A percentile compares a stretch with the other conserved stretches of the same genome.
phyloP scores from a whole-genome alignment of 2,888 invertebrate species.

The Halictus quadricinctus region DNA sequence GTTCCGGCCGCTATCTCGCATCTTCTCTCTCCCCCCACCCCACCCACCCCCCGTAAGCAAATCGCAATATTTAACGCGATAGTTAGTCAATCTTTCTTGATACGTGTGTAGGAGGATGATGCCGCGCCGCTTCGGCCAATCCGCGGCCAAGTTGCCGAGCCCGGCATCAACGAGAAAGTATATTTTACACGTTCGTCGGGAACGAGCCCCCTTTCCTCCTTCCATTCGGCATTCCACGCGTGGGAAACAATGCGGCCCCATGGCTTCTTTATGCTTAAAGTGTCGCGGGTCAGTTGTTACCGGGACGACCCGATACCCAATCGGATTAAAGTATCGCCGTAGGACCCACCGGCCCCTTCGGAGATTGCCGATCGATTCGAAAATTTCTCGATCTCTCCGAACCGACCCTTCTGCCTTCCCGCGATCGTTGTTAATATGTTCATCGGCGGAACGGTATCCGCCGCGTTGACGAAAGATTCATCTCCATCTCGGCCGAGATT shows the following conservation, averaged over 20 bases:
- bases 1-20: conserved; percentile 71
- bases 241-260: conserved; percentile 80
- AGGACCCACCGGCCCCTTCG: not conserved
- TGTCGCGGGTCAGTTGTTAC: conserved; percentile 75
- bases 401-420: not conserved
- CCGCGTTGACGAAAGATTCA: not conserved
- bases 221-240: conserved; percentile 76
- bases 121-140: conserved; percentile 68
- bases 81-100: conserved; percentile 61
- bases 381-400: conserved; percentile 29
- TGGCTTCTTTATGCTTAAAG: conserved; percentile 78
- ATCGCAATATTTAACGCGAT: conserved; percentile 78
- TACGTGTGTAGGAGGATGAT: conserved; percentile 66
- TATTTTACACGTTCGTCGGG: conserved; percentile 54
- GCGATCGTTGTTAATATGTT: not conserved
- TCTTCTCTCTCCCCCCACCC: conserved; percentile 41
- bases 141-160: conserved; percentile 62
- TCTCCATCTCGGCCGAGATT: not conserved
- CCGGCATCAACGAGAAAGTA: conserved; percentile 54
- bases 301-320: conserved; percentile 61
- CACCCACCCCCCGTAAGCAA: conserved; percentile 66
- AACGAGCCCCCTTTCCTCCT: conserved; percentile 25
- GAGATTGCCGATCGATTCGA: conserved; percentile 28
- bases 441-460: not conserved
- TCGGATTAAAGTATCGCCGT: conserved; percentile 59